A percentile compares a stretch with the other conserved stretches of the same genome.
These are phyloP conservation scores for Silurus glanis DNA, from an alignment of 2,113 vertebrate genomes.

Conservation along the genomic window DNA sequence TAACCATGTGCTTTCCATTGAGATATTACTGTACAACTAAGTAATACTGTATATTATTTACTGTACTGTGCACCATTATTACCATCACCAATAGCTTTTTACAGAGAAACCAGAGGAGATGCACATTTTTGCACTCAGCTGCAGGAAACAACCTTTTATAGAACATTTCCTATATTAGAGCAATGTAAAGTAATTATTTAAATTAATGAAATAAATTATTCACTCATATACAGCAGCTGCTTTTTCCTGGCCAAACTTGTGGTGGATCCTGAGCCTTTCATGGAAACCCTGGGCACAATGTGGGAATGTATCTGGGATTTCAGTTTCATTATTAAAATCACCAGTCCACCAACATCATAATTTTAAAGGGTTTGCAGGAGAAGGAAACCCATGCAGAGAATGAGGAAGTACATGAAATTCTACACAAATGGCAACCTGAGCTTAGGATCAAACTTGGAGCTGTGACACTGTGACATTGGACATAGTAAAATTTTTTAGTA, in stretches of 20 bases:
- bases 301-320: background rate
- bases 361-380: background rate
- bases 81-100: no score
- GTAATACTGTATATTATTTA: no score
- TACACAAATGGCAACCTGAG: background rate
- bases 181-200: background rate
- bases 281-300: background rate
- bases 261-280: background rate
- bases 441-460: background rate
- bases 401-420: background rate
- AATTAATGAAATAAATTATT: background rate
- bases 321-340: background rate
- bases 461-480: background rate
- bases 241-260: background rate
- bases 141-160: no score
- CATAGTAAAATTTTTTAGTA: background rate
- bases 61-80: no score
- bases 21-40: no score
- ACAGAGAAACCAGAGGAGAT: no score
- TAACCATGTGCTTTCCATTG: no score
- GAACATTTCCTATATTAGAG: no score
- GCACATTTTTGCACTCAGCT: no score
- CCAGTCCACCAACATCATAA: background rate
- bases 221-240: background rate
- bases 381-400: background rate